Base-by-base conservation (phyloP, 2,113 vertebrate species). In the Thunnus thynnus region DNA sequence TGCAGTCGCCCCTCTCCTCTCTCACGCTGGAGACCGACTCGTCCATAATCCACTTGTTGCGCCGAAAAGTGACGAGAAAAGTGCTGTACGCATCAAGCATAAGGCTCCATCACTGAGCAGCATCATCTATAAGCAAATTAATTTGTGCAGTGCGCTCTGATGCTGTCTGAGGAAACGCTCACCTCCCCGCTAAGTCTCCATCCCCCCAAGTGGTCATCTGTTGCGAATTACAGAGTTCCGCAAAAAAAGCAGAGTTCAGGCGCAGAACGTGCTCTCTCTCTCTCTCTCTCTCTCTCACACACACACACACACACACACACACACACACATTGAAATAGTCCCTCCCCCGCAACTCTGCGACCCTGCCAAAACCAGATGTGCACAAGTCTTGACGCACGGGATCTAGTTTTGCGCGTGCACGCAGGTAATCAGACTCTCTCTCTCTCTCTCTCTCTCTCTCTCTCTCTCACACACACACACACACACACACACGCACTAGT, bases 121-220 rank as follows among this genome's bases (percentile, higher is more conserved):
- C 64, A 79, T 48, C 52, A 69, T 80, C 72, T 14, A 46, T 0
- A 50, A 65, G 67, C 69, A 60, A 55, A 52, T 80, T 54, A 67
- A 83, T 82, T 52, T 69, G 50, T 64, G 86, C 85, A 27, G 47
- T 10, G 89, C 54, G 70, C 85, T 89, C 73, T 73, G 51, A 67
- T 86, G 83, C 62, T 46, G 80, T 76, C 63, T 83, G 78, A 88
- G 76, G 84, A 87, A 88, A 74, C 54, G 66, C 75, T 84, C 84
- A 80, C 91, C 82, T 89, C 85, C 85, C 72, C 82, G 76, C 70
- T 79, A 85, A 84, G 22, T 61, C 84, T 90, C 74, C 91, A 89
- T 89, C 90, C 85, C 93, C 91, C 91, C 89, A 87, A 94, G 87
- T 90, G 94, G 93, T 94, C 94, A 95, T 95, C 94, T 96, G 94